Percentiles rank a stretch among this genome's conserved stretches.
Evolutionary conservation across 2,888 invertebrate genomes (phyloP).

Genomic region (Dynastes hyllus): DNA sequence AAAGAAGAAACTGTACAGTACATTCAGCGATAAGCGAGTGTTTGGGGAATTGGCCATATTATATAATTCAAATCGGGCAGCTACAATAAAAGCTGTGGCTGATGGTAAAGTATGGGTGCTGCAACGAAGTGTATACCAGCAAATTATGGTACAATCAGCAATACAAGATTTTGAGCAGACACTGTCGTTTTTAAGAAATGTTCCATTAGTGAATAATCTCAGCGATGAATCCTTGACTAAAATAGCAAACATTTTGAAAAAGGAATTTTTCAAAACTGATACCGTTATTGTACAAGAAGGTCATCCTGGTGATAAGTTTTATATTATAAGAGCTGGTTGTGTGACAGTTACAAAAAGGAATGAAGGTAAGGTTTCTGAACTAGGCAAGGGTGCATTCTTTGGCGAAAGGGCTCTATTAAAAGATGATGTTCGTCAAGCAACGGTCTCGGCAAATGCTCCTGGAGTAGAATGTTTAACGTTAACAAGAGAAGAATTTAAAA

Average conservation of each 20-base stretch:
- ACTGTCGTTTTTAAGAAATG: slow-evolving; percentile 87
- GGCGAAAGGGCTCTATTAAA: slow-evolving; percentile 91
- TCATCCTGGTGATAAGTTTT: slow-evolving; percentile 91
- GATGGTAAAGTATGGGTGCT: slow-evolving; percentile 91
- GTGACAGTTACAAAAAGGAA: slow-evolving; percentile 83
- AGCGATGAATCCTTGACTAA: slow-evolving; percentile 82
- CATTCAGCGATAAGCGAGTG: slow-evolving; percentile 86
- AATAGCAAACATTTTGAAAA: slow-evolving; percentile 90
- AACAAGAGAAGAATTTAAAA: slow-evolving; percentile 85
- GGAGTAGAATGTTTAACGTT: slow-evolving; percentile 91
- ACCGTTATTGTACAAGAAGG: slow-evolving; percentile 89
- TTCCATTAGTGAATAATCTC: slow-evolving; percentile 85
- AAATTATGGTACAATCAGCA: slow-evolving; percentile 91
- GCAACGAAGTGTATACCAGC: slow-evolving; percentile 89
- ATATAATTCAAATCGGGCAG: slow-evolving; percentile 93
- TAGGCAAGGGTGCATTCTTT: slow-evolving; percentile 88
- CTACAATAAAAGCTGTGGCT: slow-evolving; percentile 88
- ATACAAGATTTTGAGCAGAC: slow-evolving; percentile 90
- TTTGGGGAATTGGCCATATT: slow-evolving; percentile 95
- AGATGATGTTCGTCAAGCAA: slow-evolving; percentile 93
- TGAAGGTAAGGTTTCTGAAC: slow-evolving; percentile 78
- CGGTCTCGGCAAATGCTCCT: slow-evolving; percentile 89
- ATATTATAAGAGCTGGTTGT: slow-evolving; percentile 89
- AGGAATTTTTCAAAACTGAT: slow-evolving; percentile 88
- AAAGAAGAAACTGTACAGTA: slow-evolving; percentile 83